Evolutionary conservation across 1,140 invertebrate species (phyloP).

Genomic region (Dendrolimus kikuchii): DNA sequence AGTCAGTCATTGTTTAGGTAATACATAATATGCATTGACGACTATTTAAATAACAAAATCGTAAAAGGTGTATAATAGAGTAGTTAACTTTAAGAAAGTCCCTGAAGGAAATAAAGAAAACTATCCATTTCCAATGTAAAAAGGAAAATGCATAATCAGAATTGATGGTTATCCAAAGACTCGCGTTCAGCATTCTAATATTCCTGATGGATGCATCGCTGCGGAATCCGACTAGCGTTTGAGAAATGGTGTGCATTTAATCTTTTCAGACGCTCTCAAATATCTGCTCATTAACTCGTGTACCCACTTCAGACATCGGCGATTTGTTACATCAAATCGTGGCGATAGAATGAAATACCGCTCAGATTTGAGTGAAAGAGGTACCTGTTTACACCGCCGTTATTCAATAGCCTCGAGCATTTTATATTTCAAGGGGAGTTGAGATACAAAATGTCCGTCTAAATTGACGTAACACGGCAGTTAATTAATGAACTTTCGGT

Average conservation of each 20-base stretch:
- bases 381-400: constrained; percentile 28
- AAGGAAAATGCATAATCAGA: too few species aligned
- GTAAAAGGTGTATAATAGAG: too few species aligned
- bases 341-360: constrained; percentile 55
- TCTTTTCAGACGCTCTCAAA: constrained; percentile 61
- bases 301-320: constrained; percentile 63
- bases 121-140: too few species aligned
- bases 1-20: too few species aligned
- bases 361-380: constrained; percentile 22
- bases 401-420: constrained; percentile 8
- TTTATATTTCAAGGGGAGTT: constrained; percentile 17
- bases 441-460: constrained; percentile 38
- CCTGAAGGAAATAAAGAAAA: too few species aligned
- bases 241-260: constrained; percentile 57
- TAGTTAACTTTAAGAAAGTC: too few species aligned
- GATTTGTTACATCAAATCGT: constrained; percentile 63
- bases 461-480: constrained; percentile 28
- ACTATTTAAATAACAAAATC: too few species aligned
- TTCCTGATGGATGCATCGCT: constrained; percentile 22
- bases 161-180: constrained; percentile 13
- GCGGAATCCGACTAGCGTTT: constrained; percentile 29
- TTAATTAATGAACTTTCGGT: constrained; percentile 42
- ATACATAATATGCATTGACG: too few species aligned
- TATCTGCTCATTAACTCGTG: constrained; percentile 65
- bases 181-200: constrained; percentile 12